Evolutionary conservation across 1,140 invertebrate genomes (phyloP).

Genomic region (Lordiphosa mommai): DNA sequence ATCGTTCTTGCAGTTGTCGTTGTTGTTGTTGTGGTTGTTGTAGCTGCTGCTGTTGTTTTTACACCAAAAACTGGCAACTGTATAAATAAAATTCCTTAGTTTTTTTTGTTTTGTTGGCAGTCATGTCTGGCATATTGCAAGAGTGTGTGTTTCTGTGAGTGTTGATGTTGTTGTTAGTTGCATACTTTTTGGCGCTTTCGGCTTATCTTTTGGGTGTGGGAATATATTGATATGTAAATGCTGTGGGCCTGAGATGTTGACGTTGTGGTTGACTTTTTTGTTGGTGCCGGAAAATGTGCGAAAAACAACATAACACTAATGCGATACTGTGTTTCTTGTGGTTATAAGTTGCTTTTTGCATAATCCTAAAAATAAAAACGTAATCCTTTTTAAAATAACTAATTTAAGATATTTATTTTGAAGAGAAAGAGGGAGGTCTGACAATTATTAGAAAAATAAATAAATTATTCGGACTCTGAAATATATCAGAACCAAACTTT

Average conservation of each 20-base stretch:
- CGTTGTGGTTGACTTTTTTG: slow-evolving; percentile 24
- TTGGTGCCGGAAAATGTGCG: background rate
- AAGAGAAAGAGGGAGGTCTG: too few species aligned
- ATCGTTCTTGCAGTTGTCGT: slow-evolving; percentile 22
- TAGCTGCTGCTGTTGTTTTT: slow-evolving; percentile 35
- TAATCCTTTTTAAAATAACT: too few species aligned
- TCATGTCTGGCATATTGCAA: slow-evolving; percentile 14
- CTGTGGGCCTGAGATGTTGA: slow-evolving; percentile 34
- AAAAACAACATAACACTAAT: slow-evolving; percentile 1
- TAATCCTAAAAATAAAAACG: too few species aligned
- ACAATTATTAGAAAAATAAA: too few species aligned
- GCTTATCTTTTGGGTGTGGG: slow-evolving; percentile 38
- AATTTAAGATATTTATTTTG: too few species aligned
- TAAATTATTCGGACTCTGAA: too few species aligned
- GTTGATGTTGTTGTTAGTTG: slow-evolving; percentile 14
- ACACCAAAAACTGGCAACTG: slow-evolving; percentile 49
- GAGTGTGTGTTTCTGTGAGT: background rate
- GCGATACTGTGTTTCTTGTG: background rate
- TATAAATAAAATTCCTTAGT: slow-evolving; percentile 42
- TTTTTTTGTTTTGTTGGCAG: slow-evolving; percentile 20
- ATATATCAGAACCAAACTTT: too few species aligned
- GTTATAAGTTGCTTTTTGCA: background rate
- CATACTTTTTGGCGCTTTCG: slow-evolving; percentile 32
- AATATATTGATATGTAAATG: slow-evolving; percentile 62
- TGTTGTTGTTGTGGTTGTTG: too few species aligned